Evolutionary conservation across 2,888 invertebrate genomes (phyloP), one percentile per base, ranked within the genome.

Genomic region (Eilema sororculum): DNA sequence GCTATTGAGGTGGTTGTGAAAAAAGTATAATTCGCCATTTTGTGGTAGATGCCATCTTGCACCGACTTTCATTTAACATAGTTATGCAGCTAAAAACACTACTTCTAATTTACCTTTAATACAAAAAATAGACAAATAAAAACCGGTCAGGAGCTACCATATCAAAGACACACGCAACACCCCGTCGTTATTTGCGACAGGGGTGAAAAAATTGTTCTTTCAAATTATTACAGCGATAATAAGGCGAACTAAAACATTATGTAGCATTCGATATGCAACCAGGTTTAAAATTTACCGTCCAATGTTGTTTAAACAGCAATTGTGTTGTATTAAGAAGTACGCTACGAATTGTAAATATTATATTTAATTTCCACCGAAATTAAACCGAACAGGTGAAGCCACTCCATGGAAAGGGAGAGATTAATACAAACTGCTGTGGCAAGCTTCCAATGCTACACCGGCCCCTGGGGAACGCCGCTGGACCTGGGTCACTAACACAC

Each of bases 241-340:
- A 24, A 10, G 20, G 25, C 20, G 2, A 30, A 8, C 56, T 25
- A 30, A 16, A 24, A 46, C 46, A 59, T 58, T 59, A 67, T 12
- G 22, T 67, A 59, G 66, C 66, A n/a, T 59, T 41, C 25, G 24
- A 8, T 67, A 46, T 41, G 8, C 13, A 28, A 33, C 33, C 73
- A 75, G 67, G 65, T 46, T n/a, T 65, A 41, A 83, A 68, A 25
- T 64, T 64, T 25, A 61, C 30, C 30, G 37, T 65, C 56, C 68
- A 74, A 78, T 86, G 83, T 86, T 88, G 73, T 74, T 60, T 73
- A 86, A 87, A 87, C 84, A 86, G 61, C n/a, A 71, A 62, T 71
- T 77, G 81, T 84, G 57, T 73, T 72, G 76, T 75, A 72, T 75
- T 75, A 67, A 78, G 75, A 76, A 75, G 71, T 66, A 30, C 30